Evolutionary conservation across 1,140 invertebrate species (phyloP), one percentile per base, ranked within the genome.

Genomic region (Ceratosolen fusciceps): DNA sequence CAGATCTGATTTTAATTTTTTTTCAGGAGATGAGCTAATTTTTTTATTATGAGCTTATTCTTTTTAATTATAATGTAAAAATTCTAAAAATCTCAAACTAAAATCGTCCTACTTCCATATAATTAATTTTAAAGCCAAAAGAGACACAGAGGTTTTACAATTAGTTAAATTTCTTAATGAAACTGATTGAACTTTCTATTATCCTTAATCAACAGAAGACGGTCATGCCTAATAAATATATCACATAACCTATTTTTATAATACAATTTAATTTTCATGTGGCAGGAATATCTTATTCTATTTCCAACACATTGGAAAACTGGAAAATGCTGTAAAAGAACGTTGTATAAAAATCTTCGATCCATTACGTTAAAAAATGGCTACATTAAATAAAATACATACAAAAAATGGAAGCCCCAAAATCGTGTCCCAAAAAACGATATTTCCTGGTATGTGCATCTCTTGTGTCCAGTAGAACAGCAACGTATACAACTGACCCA

Each of bases 401-500:
- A 58, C 71, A 73, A 54, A 58, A n/a, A 73, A 73, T 73, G 71
- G 54, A 54, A 56, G 52, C n/a, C 49, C 31, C 49, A 26, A 26
- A 52, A 39, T 73, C 60, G 68, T 71, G 43, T 71, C 68, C 68
- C 26, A 56, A 73, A 73, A 73, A 58, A 24, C 71, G 26, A 21
- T 34, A 37, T 62, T 74, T 74, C 54, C 72, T 39, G 72, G 54
- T 56, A 54, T 21, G 39, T 34, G 37, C 72, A 60, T 74, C 54
- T 60, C 24, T 74, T 56, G 60, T 52, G 60, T 67, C 58, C 60
- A 75, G 74, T 26, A 19, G n/a, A 43, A 52, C 26, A 73, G 14
- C 70, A 58, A 54, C 4, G 24, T 56, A 43, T 70, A 24, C 70
- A 67, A 74, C 47, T 79, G 77, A 79, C 77, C 77, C 71, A 79